These are phyloP conservation scores for Rhinatrema bivittatum DNA, from an alignment of 2,797 vertebrate genomes.

Conservation along the genomic window DNA sequence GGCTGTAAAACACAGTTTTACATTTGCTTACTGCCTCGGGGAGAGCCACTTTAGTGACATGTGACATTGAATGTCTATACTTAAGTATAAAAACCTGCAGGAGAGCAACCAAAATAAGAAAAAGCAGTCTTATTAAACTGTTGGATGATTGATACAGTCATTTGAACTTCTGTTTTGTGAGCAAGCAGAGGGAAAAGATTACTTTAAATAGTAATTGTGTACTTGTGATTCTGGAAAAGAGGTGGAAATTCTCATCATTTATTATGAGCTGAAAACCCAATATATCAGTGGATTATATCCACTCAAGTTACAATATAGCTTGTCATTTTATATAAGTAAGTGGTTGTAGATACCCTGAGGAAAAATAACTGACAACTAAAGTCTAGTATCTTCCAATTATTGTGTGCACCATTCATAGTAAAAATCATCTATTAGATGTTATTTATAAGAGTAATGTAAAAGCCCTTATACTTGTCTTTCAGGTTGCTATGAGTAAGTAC, in stretches of 20 bases:
- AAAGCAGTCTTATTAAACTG: slow-evolving; percentile 39
- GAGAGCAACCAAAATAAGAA: slow-evolving; percentile 28
- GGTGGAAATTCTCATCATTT: slow-evolving; percentile 17
- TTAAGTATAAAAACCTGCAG: slow-evolving; percentile 35
- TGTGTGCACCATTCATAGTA: too few species aligned
- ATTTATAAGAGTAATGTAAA: too few species aligned
- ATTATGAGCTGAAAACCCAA: slow-evolving; percentile 2
- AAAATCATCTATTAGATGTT: too few species aligned
- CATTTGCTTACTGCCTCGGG: slow-evolving; percentile 23
- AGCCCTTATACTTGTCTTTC: too few species aligned
- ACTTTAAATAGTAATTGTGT: slow-evolving; percentile 28
- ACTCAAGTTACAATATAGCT: background rate
- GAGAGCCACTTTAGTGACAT: slow-evolving; percentile 41
- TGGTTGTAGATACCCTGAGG: background rate
- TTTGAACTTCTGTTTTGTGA: slow-evolving; percentile 37
- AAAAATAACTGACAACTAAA: slow-evolving; percentile 1
- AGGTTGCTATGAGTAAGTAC: too few species aligned
- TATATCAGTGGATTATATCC: background rate
- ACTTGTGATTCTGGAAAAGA: slow-evolving; percentile 12
- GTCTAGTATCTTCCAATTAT: slow-evolving; percentile 11
- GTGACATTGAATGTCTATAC: slow-evolving; percentile 38
- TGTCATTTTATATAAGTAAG: background rate
- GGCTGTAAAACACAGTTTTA: slow-evolving; percentile 36
- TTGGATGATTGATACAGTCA: slow-evolving; percentile 38
- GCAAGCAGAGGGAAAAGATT: slow-evolving; percentile 23